Conservation (phyloP, 2,888 invertebrate species). For the Altica lythri region DNA sequence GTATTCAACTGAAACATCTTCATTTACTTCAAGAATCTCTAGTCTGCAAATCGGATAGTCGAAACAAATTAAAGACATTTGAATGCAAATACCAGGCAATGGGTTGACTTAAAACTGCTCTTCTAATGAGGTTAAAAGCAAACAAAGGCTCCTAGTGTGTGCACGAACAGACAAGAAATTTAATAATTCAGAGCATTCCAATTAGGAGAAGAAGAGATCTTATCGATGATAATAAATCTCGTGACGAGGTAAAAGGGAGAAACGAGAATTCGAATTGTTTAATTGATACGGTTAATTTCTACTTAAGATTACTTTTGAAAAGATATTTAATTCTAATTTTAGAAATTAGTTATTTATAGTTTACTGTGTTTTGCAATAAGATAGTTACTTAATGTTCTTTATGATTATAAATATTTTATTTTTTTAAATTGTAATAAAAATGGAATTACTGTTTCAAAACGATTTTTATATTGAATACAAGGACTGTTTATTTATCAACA, state of each 20-base stretch:
- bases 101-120: conserved; percentile 10
- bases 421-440: too few relatives aligned
- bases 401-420: too few relatives aligned
- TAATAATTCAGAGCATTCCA: conserved; percentile 25
- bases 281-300: conserved; percentile 7
- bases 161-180: conserved; percentile 24
- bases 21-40: not conserved
- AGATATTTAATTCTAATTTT: too few relatives aligned
- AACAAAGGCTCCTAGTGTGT: conserved; percentile 22
- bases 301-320: too few relatives aligned
- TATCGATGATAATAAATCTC: conserved; percentile 17
- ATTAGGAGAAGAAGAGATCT: conserved; percentile 20
- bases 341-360: too few relatives aligned
- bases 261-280: not conserved
- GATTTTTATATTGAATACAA: too few relatives aligned
- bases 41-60: conserved; percentile 1
- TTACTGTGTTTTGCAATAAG: too few relatives aligned
- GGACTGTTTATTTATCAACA: too few relatives aligned
- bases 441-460: too few relatives aligned
- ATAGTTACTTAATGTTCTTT: too few relatives aligned
- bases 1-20: not conserved
- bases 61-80: conserved; percentile 19
- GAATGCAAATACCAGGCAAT: conserved; percentile 23
- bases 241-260: not conserved
- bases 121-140: conserved; percentile 28